These are phyloP conservation scores for Varanus komodoensis DNA, from an alignment of 2,113 vertebrate genomes.

Conservation along the genomic window DNA sequence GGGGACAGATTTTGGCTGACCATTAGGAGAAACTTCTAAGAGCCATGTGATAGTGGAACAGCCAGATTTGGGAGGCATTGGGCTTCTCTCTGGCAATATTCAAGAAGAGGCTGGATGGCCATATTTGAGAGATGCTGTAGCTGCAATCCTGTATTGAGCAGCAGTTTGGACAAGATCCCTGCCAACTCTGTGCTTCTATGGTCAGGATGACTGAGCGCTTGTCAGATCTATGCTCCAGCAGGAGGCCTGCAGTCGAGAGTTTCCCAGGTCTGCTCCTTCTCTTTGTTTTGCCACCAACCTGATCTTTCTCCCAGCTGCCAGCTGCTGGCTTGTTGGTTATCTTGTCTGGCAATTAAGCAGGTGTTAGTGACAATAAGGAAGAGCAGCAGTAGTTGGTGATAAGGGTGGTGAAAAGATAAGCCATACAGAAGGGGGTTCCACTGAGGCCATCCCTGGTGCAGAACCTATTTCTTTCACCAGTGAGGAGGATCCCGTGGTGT, in stretches of 20 bases:
- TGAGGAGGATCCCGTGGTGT: not conserved
- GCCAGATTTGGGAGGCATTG: no score
- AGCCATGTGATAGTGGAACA: no score
- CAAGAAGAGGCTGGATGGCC: no score
- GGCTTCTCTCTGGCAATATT: no score
- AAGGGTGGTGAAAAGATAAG: not conserved
- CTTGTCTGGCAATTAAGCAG: not conserved
- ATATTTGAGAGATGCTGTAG: no score
- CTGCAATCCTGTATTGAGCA: not conserved
- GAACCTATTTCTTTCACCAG: not conserved
- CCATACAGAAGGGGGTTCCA: no score
- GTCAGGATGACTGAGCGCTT: not conserved
- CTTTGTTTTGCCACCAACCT: not conserved
- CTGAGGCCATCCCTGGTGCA: not conserved
- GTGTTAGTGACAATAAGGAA: not conserved
- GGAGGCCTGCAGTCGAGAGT: not conserved
- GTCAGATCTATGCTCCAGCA: no score
- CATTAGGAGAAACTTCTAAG: no score
- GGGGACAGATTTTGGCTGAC: no score
- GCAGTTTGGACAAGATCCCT: no score
- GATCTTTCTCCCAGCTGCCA: no score
- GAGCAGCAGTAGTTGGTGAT: not conserved
- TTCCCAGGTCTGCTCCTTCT: not conserved
- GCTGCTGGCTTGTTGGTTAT: not conserved
- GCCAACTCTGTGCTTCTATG: not conserved